Evolutionary conservation across 1,140 invertebrate genomes (phyloP), one percentile per base, ranked within the genome.

Genomic region (Pachypeltis micranthus): DNA sequence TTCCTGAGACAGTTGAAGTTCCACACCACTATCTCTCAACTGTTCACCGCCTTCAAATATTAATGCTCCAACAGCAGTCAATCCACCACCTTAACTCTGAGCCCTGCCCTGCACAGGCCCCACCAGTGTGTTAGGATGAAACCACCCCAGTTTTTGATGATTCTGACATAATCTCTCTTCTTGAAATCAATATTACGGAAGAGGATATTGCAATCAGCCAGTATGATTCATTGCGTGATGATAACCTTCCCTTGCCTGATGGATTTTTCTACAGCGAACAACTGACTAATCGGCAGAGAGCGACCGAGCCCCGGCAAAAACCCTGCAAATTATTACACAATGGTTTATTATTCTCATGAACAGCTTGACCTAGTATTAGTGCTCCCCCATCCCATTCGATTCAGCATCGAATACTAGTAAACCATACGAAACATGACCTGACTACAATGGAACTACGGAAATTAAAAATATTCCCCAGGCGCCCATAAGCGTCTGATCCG

Each of bases 1-100:
- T 77, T 74, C 76, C 69, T 55, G 79, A 85, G 1, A 81, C 85
- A 63, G 65, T 74, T 31, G 67, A 70, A 65, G 85, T 88, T 65
- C 85, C 24, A 29, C 24, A 60, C 28, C 14, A 60, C n/a, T 54
- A n/a, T 26, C 24, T 25, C 2, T n/a, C 16, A n/a, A 77, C 74
- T 82, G 69, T 77, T 83, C 73, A 74, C 80, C 3, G 59, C 26
- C 2, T 44, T 44, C 14, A n/a, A 21, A n/a, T n/a, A n/a, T n/a
- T n/a, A n/a, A n/a, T 21, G 16, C 4, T 29, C 4, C 23, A 27
- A 7, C 12, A 25, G 21, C 23, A 25, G 16, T 21, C 25, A 21
- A 10, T 39, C 3, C n/a, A 51, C 19, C 3, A 57, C 3, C 16
- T 26, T 3, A 3, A 16, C 26, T 57, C 71, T 88, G 87, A 83